phyloP scores from a whole-genome alignment of 2,797 vertebrate species.

The Poeciliopsis turneri region DNA sequence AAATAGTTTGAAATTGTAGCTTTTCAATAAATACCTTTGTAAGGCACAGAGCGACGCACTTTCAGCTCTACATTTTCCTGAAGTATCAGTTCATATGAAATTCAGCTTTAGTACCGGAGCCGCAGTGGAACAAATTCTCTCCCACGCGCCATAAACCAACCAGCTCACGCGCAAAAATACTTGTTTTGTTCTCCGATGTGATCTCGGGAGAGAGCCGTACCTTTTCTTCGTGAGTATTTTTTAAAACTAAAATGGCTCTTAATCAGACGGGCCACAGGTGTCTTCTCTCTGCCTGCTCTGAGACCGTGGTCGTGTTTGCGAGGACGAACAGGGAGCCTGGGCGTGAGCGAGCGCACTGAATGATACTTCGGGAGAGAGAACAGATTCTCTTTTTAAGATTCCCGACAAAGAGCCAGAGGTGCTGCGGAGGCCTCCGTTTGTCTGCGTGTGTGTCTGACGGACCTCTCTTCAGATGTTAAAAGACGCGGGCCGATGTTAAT shows the following conservation, averaged over 20 bases:
- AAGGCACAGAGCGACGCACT: background rate
- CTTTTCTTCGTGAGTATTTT: background rate
- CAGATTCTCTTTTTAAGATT: conserved; percentile 51
- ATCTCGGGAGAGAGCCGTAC: background rate
- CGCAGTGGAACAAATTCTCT: background rate
- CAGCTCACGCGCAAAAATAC: background rate
- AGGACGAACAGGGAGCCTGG: background rate
- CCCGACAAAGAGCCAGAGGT: conserved; percentile 20
- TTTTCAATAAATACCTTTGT: background rate
- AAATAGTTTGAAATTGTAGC: background rate
- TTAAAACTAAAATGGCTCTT: conserved; percentile 46
- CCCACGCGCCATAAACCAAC: background rate
- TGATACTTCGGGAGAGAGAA: conserved; percentile 25
- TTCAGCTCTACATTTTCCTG: background rate
- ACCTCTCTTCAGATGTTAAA: conserved; percentile 23
- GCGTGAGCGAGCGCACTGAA: background rate
- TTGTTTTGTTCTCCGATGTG: background rate
- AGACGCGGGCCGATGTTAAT: conserved; percentile 31
- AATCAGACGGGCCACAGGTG: conserved; percentile 54
- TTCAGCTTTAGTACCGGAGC: background rate
- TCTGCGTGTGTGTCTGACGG: conserved; percentile 2
- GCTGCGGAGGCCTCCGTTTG: conserved; percentile 11
- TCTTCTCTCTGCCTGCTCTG: conserved; percentile 29
- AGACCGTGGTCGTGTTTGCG: conserved; percentile 17
- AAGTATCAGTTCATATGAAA: background rate